Conservation (phyloP, 2,113 vertebrate species). For the Sterna hirundo region DNA sequence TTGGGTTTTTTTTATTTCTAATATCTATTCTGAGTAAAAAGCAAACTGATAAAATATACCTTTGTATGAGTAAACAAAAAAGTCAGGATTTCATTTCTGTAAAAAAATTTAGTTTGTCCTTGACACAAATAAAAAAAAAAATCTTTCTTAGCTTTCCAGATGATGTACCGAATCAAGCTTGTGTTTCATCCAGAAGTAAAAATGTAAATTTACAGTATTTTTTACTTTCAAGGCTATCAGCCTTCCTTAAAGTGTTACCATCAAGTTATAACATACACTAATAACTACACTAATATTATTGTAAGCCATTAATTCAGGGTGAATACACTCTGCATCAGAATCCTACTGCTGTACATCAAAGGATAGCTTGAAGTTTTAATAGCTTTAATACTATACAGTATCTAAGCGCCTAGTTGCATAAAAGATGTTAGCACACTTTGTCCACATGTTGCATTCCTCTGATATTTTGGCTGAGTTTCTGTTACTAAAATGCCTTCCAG, state of each 20-base stretch:
- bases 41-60: neutral
- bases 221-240: neutral
- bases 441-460: constrained; percentile 66
- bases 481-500: constrained; percentile 71
- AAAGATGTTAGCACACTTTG: neutral
- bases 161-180: neutral
- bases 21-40: neutral
- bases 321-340: neutral
- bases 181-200: neutral
- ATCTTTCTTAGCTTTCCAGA: neutral
- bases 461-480: constrained; percentile 57
- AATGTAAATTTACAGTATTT: neutral
- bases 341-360: neutral
- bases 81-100: neutral
- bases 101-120: neutral
- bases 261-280: neutral
- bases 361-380: neutral
- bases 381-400: neutral
- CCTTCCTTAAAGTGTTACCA: neutral
- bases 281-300: constrained; percentile 1
- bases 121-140: neutral
- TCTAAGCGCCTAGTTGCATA: constrained; percentile 30
- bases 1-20: neutral
- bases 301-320: neutral
- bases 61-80: neutral